Evolutionary conservation across 2,888 invertebrate species (phyloP).

Genomic region (Aleiodes testaceus): DNA sequence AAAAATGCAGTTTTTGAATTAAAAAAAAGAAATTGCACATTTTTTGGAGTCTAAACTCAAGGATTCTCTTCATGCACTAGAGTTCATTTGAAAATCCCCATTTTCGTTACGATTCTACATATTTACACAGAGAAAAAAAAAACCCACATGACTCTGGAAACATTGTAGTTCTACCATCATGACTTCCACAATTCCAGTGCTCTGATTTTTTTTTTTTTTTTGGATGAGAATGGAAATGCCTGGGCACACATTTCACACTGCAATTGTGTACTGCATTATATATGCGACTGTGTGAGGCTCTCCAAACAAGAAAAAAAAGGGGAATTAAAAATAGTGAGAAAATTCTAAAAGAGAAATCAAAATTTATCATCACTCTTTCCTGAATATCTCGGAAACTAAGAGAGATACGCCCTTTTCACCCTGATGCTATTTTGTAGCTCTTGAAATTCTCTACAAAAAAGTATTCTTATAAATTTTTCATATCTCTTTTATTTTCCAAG

Average conservation of each 20-base stretch:
- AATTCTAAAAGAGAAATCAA: too few species aligned
- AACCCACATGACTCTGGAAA: conserved; percentile 1
- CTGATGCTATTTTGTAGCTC: too few species aligned
- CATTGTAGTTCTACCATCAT: conserved; percentile 26
- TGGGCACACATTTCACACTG: conserved; percentile 45
- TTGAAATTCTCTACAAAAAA: too few species aligned
- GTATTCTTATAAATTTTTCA: too few species aligned
- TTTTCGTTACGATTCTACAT: conserved; percentile 48
- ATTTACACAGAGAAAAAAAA: conserved; percentile 43
- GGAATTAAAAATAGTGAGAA: conserved; percentile 9
- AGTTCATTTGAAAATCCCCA: conserved; percentile 31
- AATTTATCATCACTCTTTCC: too few species aligned
- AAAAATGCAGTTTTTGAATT: too few species aligned
- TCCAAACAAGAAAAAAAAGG: background rate
- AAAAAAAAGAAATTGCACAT: too few species aligned
- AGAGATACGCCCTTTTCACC: too few species aligned
- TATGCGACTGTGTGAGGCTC: conserved; percentile 17
- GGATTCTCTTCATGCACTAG: too few species aligned
- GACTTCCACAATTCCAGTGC: conserved; percentile 23
- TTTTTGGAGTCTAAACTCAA: too few species aligned
- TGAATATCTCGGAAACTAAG: too few species aligned
- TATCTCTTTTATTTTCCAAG: too few species aligned
- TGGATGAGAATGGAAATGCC: conserved; percentile 21
- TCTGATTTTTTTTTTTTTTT: background rate
- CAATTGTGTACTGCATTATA: conserved; percentile 30